Base-by-base conservation (phyloP, 1,140 invertebrate species). In the Acyrthosiphon pisum region DNA sequence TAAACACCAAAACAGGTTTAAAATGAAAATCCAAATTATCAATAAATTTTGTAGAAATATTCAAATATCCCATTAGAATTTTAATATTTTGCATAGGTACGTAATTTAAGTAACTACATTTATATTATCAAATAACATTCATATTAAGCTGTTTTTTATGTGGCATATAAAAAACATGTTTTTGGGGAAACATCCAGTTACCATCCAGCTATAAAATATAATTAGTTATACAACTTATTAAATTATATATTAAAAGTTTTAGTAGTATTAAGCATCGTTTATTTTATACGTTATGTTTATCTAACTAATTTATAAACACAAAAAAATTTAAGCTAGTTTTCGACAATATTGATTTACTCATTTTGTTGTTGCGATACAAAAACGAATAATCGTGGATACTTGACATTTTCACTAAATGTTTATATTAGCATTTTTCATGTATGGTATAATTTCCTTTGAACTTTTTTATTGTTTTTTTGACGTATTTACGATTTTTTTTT, bases 1-100 rank as follows among this genome's bases (percentile, higher is more conserved):
- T 53, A 6, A 60, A 56, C 18, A 48, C 86, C 30, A 60, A 91
- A 91, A 91, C 90, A 48, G 90, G 90, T 91, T 91, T 91, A 23
- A 14, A 48, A 91, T 48, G 30, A 91, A 91, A 81, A 91, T 81
- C 44, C 26, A 23, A 91, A 76, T 81, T 23, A 91, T 81, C 37
- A 46, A 91, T 91, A 81, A 48, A 81, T 81, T 91, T 50, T n/a
- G 60, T 91, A n/a, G 68, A 81, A 91, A 81, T 81, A 50, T 91
- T 68, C 90, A 81, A 91, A 48, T 91, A 48, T 91, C n/a, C 90
- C 90, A 81, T n/a, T 81, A 26, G 30, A 1, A 60, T 90, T 90
- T 41, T 44, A 90, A 37, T 90, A 90, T 90, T 90, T 60, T 30
- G 37, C 53, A 90, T 60, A 60, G 22, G 60, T 35, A 60, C 7